Base-by-base conservation (phyloP, 1,140 invertebrate species). In the Drosophila littoralis region DNA sequence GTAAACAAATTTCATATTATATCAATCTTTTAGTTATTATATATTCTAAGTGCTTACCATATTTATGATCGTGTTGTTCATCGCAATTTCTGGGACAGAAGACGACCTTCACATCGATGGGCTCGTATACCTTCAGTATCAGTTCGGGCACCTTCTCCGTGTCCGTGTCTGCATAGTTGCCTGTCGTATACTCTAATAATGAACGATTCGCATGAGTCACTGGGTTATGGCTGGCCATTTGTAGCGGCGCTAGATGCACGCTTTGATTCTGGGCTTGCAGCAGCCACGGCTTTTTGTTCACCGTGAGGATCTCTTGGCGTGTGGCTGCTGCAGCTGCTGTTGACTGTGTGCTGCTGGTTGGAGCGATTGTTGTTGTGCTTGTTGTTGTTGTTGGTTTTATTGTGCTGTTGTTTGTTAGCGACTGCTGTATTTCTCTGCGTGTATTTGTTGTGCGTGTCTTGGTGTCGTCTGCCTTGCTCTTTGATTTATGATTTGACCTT, bases 61-160 rank as follows among this genome's bases (percentile, higher is more conserved):
- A 79, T 74, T 82, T 77, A 60, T 91, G 90, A 52, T 90, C 80
- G 52, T 91, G 90, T 10, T 79, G 55, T 57, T 88, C 52, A 10
- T 79, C 72, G 51, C 90, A 91, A 33, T 74, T 45, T 55, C 60
- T 58, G 7, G 82, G 90, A 33, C 90, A 91, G 50, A 82, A 88
- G 28, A 84, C 50, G 42, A 91, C 77, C 46, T 83, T 81, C 12
- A 91, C 51, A 57, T 91, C 83, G 42, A 91, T 71, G 45, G 83
- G 89, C 67, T 82, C 73, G 43, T 76, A 75, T 9, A 91, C 81
- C 58, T 77, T 82, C 1, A 91, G 58, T 8, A 85, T 77, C 7
- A 91, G 69, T 40, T 84, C 68, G 10, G 90, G 82, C 50, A 91
- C 81, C 70, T 77, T 78, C 10, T 77, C 76, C 13, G 57, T 76